phyloP scores from a whole-genome alignment of 2,113 vertebrate genomes.

The Lycaon pictus region DNA sequence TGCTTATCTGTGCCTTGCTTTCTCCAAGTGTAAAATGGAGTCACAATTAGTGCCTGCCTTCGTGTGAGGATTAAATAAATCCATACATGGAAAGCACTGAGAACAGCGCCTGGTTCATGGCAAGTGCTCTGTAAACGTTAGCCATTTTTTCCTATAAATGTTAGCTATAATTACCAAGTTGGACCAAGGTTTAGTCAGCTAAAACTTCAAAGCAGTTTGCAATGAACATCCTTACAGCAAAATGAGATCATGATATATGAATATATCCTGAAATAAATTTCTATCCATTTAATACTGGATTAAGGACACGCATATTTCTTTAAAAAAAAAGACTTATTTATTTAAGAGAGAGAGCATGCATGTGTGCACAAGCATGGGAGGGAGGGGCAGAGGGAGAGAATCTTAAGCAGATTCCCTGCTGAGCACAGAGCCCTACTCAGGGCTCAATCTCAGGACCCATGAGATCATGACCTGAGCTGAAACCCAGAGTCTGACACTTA shows the following conservation, averaged over 20 bases:
- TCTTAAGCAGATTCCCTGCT: not conserved
- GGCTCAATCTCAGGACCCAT: not conserved
- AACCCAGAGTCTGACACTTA: not conserved
- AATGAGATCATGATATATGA: not conserved
- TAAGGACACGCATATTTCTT: not conserved
- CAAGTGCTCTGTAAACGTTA: not conserved
- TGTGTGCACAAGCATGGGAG: not conserved
- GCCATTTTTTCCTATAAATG: not conserved
- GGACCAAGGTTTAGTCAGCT: not conserved
- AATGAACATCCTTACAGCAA: not conserved
- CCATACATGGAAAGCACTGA: not conserved
- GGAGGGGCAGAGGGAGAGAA: not conserved
- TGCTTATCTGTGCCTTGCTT: not conserved
- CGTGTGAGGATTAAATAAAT: not conserved
- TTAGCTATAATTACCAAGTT: not conserved
- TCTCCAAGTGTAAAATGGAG: not conserved
- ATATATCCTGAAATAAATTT: not conserved
- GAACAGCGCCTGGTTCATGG: rapidly evolving
- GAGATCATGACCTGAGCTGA: not conserved
- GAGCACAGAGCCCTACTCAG: not conserved
- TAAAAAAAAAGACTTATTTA: not conserved
- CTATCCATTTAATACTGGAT: not conserved
- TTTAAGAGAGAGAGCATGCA: not conserved
- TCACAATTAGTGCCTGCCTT: not conserved
- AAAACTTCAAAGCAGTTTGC: not conserved